Percentiles rank a stretch among this genome's conserved stretches.
Conservation (phyloP, 2,888 invertebrate genomes). For the Erebia palarica region DNA sequence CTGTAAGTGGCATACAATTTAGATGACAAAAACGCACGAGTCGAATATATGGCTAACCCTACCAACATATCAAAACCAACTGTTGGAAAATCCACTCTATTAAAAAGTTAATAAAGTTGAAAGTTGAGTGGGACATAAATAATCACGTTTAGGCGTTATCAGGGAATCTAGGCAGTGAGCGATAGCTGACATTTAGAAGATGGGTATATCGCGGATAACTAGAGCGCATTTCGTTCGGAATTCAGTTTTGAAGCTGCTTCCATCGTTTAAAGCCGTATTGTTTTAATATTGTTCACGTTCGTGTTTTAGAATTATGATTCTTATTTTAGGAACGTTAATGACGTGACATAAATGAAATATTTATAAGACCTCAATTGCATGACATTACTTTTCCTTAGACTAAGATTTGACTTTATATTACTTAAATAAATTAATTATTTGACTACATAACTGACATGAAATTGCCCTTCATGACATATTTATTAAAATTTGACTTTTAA, state of each 20-base stretch:
- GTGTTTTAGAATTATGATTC: no score
- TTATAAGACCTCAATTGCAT: no score
- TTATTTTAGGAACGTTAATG: no score
- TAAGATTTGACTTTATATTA: no score
- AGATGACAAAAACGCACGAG: slow-evolving; percentile 40
- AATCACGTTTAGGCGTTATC: slow-evolving; percentile 39
- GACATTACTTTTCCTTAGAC: no score
- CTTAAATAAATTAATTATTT: no score
- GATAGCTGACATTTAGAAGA: slow-evolving; percentile 51
- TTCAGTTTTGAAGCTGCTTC: slow-evolving; percentile 29
- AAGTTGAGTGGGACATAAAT: slow-evolving; percentile 6
- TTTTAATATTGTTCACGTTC: no score
- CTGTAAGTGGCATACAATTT: slow-evolving; percentile 40
- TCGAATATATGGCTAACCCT: slow-evolving; percentile 35
- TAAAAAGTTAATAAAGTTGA: slow-evolving; percentile 6
- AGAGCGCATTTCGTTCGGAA: slow-evolving; percentile 37
- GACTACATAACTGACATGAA: no score
- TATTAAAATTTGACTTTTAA: no score
- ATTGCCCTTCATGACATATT: no score
- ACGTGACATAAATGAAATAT: no score
- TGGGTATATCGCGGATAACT: slow-evolving; percentile 49
- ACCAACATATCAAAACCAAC: slow-evolving; percentile 19
- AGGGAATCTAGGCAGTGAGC: slow-evolving; percentile 42
- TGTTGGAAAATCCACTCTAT: slow-evolving; percentile 17
- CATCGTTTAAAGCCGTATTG: no score